A percentile compares a stretch with the other conserved stretches of the same genome.
Evolutionary conservation across 2,113 vertebrate species (phyloP).

Genomic region (Petromus typicus): DNA sequence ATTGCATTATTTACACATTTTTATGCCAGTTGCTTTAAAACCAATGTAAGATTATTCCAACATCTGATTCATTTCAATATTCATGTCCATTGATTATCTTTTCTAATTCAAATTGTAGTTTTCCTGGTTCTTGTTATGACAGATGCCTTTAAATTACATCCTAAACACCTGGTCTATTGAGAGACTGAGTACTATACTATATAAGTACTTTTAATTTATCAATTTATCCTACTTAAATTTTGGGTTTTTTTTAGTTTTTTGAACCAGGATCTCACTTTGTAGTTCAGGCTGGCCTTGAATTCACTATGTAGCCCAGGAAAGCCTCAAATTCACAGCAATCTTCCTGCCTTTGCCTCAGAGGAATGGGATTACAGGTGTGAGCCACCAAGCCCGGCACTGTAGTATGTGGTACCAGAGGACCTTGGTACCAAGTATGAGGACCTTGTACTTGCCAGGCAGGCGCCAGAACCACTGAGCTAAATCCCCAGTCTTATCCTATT

Average conservation of each 20-base stretch:
- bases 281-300: too few species aligned
- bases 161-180: not conserved
- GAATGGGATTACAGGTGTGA: too few species aligned
- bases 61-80: conserved; percentile 8
- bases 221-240: not conserved
- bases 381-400: too few species aligned
- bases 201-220: conserved; percentile 10
- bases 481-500: not conserved
- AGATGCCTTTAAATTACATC: not conserved
- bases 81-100: not conserved
- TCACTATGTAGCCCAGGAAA: too few species aligned
- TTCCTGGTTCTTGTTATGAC: conserved; percentile 6
- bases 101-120: not conserved
- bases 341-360: too few species aligned
- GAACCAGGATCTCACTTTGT: too few species aligned
- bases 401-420: too few species aligned
- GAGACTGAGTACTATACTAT: not conserved
- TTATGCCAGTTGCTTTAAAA: conserved; percentile 8
- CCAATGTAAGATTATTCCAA: not conserved
- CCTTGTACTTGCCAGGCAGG: too few species aligned
- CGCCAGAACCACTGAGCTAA: too few species aligned
- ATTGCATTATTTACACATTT: not conserved
- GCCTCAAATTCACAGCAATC: too few species aligned
- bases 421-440: too few species aligned
- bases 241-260: too few species aligned